Base-by-base conservation (phyloP, 2,797 vertebrate species). In the Petrocephalus schoutedeni region DNA sequence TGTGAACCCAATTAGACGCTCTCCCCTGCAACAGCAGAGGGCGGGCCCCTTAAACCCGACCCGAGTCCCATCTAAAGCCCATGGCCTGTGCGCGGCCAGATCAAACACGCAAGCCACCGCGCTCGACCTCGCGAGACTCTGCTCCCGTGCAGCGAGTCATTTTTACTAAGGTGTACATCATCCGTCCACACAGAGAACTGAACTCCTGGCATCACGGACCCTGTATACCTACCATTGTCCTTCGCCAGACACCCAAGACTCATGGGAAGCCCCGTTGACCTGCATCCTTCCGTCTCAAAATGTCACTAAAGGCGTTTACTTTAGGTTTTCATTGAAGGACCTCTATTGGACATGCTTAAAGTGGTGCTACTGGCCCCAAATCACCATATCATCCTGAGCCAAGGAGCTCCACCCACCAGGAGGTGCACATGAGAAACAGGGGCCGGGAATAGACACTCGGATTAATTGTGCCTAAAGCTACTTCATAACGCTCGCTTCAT, bases 1-100 rank as follows among this genome's bases (percentile, higher is more conserved):
- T 45, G 89, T 89, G 86, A 87, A 89, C 77, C 51, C 51, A 54
- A 53, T 84, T 84, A 84, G 82, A 84, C 49, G 82, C 21, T 32
- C 21, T 21, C n/a, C 6, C 9, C 28, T 56, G 10, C n/a, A 23
- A 5, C 9, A 49, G 9, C n/a, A 23, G 77, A 82, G 19, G 77
- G 45, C n/a, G 1, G 77, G 8, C 8, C 77, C 77, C 77, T 49
- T 23, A 82, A 53, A 56, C 54, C 85, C n/a, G 45, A 84, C 51
- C 45, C 21, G 45, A 84, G 82, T 10, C 1, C 74, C 74, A 80
- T 80, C 19, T 45, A 49, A 6, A 49, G 74, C 74, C 74, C 41
- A 32, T 56, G 49, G 53, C 82, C 51, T 56, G 49, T 56, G 82
- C 51, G 4, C 5, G 14, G 82, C 49, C 82, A 23, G 51, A 85